phyloP scores from a whole-genome alignment of 2,113 vertebrate genomes.

The Chinchilla lanigera region DNA sequence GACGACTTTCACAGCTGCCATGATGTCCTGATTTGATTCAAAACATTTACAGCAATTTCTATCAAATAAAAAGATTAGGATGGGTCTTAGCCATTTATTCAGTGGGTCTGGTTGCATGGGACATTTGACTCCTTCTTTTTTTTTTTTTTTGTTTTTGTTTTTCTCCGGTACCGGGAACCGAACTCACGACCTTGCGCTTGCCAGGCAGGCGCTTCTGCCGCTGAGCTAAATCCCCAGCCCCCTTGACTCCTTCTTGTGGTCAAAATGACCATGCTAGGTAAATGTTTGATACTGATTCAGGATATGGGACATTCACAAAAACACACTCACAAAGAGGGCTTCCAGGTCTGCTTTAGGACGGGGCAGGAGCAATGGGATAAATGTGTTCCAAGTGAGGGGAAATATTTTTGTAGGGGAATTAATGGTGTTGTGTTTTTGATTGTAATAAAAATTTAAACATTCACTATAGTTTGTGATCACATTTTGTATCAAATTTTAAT shows the following conservation, averaged over 20 bases:
- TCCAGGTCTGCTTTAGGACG: background rate
- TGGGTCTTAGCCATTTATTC: background rate
- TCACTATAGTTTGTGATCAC: background rate
- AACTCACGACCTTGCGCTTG: too few species aligned
- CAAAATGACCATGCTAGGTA: background rate
- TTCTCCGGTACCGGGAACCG: too few species aligned
- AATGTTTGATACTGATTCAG: background rate
- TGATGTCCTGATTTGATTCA: background rate
- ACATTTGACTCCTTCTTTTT: background rate
- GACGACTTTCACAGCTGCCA: background rate
- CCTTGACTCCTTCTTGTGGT: background rate
- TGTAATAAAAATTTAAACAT: background rate
- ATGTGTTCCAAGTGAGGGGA: background rate
- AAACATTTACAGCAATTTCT: background rate
- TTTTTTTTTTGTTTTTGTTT: too few species aligned
- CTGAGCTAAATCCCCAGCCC: too few species aligned
- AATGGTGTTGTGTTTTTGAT: background rate
- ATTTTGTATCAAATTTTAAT: background rate
- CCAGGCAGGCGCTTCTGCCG: too few species aligned
- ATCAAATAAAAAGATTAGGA: background rate
- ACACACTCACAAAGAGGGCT: background rate
- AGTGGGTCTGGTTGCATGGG: background rate
- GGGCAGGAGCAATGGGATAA: background rate
- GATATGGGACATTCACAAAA: background rate
- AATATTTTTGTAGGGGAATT: background rate